Evolutionary conservation across 2,113 vertebrate genomes (phyloP).

Genomic region (Brachyhypopomus gauderio): DNA sequence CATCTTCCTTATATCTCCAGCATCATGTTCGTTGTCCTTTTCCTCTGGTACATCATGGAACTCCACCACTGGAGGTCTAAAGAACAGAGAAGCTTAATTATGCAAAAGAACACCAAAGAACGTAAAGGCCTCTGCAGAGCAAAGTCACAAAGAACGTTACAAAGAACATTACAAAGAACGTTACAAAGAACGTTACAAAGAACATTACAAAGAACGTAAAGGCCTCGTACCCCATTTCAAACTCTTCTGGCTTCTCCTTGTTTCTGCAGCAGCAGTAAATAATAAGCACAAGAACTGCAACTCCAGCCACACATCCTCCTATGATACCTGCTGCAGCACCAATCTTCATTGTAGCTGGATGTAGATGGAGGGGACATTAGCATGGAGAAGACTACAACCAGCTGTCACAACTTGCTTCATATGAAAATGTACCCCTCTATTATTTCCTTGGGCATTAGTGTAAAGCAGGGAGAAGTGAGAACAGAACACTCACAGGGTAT

Average conservation of each 20-base stretch:
- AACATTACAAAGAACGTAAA: no score
- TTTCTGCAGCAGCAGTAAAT: slow-evolving; percentile 81
- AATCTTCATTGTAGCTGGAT: slow-evolving; percentile 83
- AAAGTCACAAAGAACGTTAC: no score
- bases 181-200: no score
- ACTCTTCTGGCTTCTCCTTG: slow-evolving; percentile 41
- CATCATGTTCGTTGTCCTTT: slow-evolving; percentile 58
- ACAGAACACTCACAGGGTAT: slow-evolving; percentile 73
- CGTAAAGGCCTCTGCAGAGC: no score
- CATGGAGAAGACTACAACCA: not conserved
- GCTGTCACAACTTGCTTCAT: not conserved
- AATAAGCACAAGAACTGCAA: slow-evolving; percentile 74
- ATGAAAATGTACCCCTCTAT: not conserved
- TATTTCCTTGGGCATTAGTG: not conserved
- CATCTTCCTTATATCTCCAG: slow-evolving; percentile 26
- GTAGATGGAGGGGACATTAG: slow-evolving; percentile 15
- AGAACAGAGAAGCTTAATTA: not conserved
- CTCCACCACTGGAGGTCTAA: slow-evolving; percentile 40
- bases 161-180: no score
- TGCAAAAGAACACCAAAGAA: not conserved
- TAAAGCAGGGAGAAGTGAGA: not conserved
- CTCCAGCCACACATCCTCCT: slow-evolving; percentile 71
- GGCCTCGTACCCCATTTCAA: slow-evolving; percentile 70
- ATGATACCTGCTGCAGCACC: slow-evolving; percentile 79
- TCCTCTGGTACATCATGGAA: slow-evolving; percentile 59